Conservation (phyloP, 2,113 vertebrate genomes). For the Scortum barcoo region DNA sequence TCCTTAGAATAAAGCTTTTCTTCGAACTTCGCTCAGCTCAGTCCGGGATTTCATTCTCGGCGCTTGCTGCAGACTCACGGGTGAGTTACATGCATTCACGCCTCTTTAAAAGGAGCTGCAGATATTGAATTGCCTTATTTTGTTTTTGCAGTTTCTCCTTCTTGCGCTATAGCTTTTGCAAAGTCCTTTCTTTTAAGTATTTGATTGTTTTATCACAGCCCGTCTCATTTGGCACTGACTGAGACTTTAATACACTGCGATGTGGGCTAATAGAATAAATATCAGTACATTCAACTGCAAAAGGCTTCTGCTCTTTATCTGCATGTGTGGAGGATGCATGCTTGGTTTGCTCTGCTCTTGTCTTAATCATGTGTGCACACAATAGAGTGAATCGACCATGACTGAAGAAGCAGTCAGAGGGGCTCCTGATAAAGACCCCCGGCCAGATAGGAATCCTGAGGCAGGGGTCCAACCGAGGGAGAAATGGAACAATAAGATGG, state of each 20-base stretch:
- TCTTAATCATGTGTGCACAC: constrained; percentile 1
- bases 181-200: neutral
- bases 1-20: constrained; percentile 6
- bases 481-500: constrained; percentile 92
- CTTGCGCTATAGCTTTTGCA: neutral
- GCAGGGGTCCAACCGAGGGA: constrained; percentile 81
- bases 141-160: neutral
- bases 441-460: constrained; percentile 18
- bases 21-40: constrained; percentile 21
- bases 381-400: constrained; percentile 64
- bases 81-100: constrained; percentile 49
- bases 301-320: neutral
- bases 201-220: neutral
- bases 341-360: neutral
- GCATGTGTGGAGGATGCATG: neutral
- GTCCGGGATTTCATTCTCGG: neutral
- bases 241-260: neutral
- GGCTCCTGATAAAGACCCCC: constrained; percentile 6
- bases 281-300: too few species aligned
- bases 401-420: constrained; percentile 46
- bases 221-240: neutral
- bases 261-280: neutral
- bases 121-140: neutral
- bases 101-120: neutral
- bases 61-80: neutral